Evolutionary conservation across 2,888 invertebrate genomes (phyloP).

Genomic region (Thereva unica): DNA sequence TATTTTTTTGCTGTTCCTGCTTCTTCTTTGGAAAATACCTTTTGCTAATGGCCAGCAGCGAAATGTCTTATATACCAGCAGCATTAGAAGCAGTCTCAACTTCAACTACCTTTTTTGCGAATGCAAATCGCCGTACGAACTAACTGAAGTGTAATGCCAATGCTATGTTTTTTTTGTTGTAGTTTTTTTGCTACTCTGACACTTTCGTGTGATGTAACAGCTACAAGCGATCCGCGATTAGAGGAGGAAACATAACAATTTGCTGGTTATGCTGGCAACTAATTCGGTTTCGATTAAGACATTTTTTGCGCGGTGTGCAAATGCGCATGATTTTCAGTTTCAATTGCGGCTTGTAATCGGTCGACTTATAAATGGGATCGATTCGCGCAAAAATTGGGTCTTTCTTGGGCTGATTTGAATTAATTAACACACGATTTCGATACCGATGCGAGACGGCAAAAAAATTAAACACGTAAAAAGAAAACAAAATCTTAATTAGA

Average conservation of each 20-base stretch:
- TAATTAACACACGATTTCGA: too few relatives aligned
- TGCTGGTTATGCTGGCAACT: slow-evolving; percentile 6
- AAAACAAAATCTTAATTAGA: too few relatives aligned
- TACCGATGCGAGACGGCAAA: too few relatives aligned
- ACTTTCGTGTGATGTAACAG: slow-evolving; percentile 18
- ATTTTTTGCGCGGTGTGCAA: neutral
- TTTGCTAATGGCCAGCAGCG: too few relatives aligned
- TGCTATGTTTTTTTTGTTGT: slow-evolving; percentile 5
- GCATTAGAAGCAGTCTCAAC: too few relatives aligned
- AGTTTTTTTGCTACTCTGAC: slow-evolving; percentile 1
- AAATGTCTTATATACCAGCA: too few relatives aligned
- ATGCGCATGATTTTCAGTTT: slow-evolving; percentile 20
- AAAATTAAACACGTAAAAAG: too few relatives aligned
- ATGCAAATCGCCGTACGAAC: too few relatives aligned
- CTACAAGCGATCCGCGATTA: neutral
- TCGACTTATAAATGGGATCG: slow-evolving; percentile 3
- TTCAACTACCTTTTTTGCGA: too few relatives aligned
- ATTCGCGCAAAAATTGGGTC: too few relatives aligned
- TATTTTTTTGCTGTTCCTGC: slow-evolving; percentile 6
- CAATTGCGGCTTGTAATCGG: slow-evolving; percentile 6
- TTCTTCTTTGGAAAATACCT: neutral
- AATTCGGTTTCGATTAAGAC: slow-evolving; percentile 19
- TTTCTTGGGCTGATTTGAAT: too few relatives aligned
- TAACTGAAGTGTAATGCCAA: too few relatives aligned
- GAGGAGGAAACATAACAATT: slow-evolving; percentile 13